These are phyloP conservation scores for Galleria mellonella DNA, from an alignment of 1,140 invertebrate species.

Conservation along the genomic window DNA sequence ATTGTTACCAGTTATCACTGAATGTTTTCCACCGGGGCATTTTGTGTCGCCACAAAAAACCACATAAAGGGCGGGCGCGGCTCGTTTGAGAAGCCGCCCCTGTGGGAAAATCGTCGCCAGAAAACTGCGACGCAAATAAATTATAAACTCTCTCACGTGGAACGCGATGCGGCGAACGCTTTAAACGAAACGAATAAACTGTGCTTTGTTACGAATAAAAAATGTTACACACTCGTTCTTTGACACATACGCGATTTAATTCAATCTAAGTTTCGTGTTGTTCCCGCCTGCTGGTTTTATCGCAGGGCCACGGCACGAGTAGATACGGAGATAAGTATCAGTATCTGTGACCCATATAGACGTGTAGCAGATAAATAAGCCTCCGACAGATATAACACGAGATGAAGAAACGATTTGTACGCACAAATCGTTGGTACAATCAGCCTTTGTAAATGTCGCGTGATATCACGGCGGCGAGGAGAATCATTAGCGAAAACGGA, in stretches of 20 bases:
- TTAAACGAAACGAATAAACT: constrained; percentile 26
- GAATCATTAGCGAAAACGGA: constrained; percentile 69
- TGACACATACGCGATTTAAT: not conserved
- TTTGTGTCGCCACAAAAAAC: constrained; percentile 69
- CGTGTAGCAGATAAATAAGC: not conserved
- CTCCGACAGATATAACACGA: constrained; percentile 12
- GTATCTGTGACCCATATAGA: not conserved
- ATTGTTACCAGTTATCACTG: constrained; percentile 73
- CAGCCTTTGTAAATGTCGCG: constrained; percentile 49
- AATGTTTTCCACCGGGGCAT: constrained; percentile 69
- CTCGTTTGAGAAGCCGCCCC: constrained; percentile 68
- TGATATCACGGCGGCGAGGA: constrained; percentile 48
- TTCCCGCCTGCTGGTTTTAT: not conserved
- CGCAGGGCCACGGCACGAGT: not conserved
- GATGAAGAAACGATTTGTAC: constrained; percentile 35
- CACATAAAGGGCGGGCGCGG: constrained; percentile 68
- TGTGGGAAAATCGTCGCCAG: constrained; percentile 73
- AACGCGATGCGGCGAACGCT: constrained; percentile 50
- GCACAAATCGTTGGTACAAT: constrained; percentile 32
- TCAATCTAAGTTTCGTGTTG: not conserved
- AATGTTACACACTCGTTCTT: constrained; percentile 1
- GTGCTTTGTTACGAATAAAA: constrained; percentile 16
- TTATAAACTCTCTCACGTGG: constrained; percentile 66
- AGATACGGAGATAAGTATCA: too few species aligned
- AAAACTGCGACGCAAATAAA: constrained; percentile 71